phyloP scores from a whole-genome alignment of 2,797 vertebrate genomes.

The Amblyraja radiata region DNA sequence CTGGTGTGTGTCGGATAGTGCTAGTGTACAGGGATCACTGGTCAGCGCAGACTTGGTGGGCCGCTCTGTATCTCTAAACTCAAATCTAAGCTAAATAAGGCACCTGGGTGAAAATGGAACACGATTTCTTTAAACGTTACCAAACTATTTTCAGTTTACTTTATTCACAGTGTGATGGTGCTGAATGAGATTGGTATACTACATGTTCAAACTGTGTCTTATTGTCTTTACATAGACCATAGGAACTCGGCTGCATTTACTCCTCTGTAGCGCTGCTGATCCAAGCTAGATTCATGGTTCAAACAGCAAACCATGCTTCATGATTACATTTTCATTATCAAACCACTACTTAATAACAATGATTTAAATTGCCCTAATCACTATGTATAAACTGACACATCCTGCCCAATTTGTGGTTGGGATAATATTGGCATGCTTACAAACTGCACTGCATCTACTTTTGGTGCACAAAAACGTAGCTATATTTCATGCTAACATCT shows the following conservation, averaged over 20 bases:
- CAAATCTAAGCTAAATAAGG: too few species aligned
- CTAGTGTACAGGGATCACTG: too few species aligned
- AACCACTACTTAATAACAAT: neutral
- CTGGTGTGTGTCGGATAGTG: too few species aligned
- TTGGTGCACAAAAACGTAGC: too few species aligned
- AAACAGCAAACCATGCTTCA: neutral
- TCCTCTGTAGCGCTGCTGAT: neutral
- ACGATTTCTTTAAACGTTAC: neutral
- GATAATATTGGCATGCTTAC: neutral
- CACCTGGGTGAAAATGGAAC: neutral
- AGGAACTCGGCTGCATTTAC: neutral
- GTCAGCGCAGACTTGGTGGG: too few species aligned
- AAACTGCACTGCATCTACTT: too few species aligned
- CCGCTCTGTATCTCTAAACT: too few species aligned
- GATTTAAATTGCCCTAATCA: neutral
- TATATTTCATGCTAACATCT: too few species aligned
- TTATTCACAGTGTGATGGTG: neutral
- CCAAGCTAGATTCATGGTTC: neutral
- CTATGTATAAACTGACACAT: neutral
- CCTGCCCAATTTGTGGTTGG: neutral
- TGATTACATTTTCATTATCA: neutral
- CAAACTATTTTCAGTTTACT: neutral
- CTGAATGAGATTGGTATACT: neutral
- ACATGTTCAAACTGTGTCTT: neutral
- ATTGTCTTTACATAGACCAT: neutral